Evolutionary conservation across 2,888 invertebrate species (phyloP), one percentile per base, ranked within the genome.

Genomic region (Hyalella azteca): DNA sequence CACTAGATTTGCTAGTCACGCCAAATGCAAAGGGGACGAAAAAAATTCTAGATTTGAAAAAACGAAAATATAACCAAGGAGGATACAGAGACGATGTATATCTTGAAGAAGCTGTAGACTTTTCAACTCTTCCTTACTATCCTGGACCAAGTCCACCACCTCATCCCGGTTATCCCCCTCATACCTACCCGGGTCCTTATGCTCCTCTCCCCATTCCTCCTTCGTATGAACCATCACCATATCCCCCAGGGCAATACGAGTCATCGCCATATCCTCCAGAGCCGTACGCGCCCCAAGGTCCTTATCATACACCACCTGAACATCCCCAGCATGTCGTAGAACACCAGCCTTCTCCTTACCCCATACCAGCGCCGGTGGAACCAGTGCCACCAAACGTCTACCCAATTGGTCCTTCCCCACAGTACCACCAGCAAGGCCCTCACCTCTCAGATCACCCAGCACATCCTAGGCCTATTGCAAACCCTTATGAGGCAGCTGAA

Each of bases 11-110:
- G 13, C 59, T 83, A 4, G 80, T 83, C 40, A 79, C 83, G 3
- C 83, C 83, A 5, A 83, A 83, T 75, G 77, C 79, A 9, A 73
- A 82, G 40, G 82, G 82, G 13, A 66, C 77, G 9, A 73, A 81
- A n/a, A 81, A 79, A 11, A 80, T 32, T 40, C 77, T 19, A 41
- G 32, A 19, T 32, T 82, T 2, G 79, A 81, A 77, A 15, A 49
- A 48, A n/a, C 29, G 49, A 26, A 19, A 60, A 60, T n/a, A 40
- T 26, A 41, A 36, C 22, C 2, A 78, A 41, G 50, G 54, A n/a
- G 77, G 77, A 32, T 77, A 77, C 45, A 48, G 48, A 32, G 50
- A 60, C n/a, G 79, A 73, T 2, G 32, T 49, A 36, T 50, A 73
- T 48, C 32, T 40, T 3, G 79, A 49, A n/a, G 48, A 73, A 7